phyloP scores from a whole-genome alignment of 2,113 vertebrate species.

The Protobothrops mucrosquamatus region DNA sequence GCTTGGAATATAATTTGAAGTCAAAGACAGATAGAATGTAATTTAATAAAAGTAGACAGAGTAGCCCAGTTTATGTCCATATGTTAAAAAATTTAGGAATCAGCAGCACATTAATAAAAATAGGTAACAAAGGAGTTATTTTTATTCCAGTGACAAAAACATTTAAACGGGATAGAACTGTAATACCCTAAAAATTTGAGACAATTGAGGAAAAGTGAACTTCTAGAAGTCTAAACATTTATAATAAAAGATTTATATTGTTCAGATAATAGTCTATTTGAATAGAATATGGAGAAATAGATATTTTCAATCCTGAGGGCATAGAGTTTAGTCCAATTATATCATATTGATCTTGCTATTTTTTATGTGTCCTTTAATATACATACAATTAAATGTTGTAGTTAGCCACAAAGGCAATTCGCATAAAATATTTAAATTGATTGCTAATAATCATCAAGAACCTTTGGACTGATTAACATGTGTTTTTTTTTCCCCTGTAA shows the following conservation, averaged over 20 bases:
- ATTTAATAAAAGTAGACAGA: background rate
- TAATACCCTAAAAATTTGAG: background rate
- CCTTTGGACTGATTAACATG: background rate
- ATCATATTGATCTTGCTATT: background rate
- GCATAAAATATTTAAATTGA: background rate
- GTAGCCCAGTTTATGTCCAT: background rate
- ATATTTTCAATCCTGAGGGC: background rate
- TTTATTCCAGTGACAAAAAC: background rate
- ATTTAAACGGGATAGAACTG: background rate
- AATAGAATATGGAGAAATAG: background rate
- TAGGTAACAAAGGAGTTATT: background rate
- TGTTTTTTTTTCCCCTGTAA: background rate
- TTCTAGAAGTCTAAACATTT: background rate
- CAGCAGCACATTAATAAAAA: background rate
- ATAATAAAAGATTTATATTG: background rate
- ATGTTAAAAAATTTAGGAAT: background rate
- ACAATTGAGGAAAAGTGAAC: background rate
- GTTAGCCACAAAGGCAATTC: background rate
- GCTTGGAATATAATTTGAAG: background rate
- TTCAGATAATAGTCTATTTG: background rate
- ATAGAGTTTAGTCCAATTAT: background rate
- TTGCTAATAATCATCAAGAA: background rate
- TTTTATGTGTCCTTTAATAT: background rate
- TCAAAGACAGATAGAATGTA: background rate
- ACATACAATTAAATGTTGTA: background rate